Percentiles rank a stretch among this genome's conserved stretches.
Conservation (phyloP, 23 tunicate genomes). For the Halocynthia aurantium region DNA sequence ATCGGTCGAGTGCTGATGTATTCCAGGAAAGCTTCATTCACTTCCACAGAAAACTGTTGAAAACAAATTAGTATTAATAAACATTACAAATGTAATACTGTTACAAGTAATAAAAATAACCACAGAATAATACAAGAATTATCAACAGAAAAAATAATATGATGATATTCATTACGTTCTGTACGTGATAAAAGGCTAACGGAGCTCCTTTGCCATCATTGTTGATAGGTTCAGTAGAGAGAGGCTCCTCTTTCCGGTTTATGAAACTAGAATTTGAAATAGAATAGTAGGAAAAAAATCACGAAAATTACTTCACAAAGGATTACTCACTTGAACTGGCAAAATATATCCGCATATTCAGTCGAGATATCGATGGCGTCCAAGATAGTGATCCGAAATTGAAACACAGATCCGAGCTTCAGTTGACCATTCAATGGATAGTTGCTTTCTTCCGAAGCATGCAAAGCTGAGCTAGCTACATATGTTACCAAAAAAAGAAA, state of each 20-base stretch:
- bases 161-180: slow-evolving; percentile 33
- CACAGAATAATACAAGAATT: not conserved
- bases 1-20: slow-evolving; percentile 75
- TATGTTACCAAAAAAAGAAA: too few species aligned
- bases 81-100: not conserved
- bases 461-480: too few species aligned
- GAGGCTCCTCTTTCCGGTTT: slow-evolving; percentile 69
- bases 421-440: slow-evolving; percentile 15
- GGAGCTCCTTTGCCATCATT: slow-evolving; percentile 82
- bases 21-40: slow-evolving; percentile 61
- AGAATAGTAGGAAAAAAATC: too few species aligned
- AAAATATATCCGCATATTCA: slow-evolving; percentile 68
- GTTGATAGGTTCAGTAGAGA: slow-evolving; percentile 82
- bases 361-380: slow-evolving; percentile 77
- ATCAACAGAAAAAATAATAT: not conserved
- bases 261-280: slow-evolving; percentile 46
- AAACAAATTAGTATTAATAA: too few species aligned
- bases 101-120: not conserved
- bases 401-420: slow-evolving; percentile 61
- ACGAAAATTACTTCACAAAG: slow-evolving; percentile 10
- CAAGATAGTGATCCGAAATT: slow-evolving; percentile 75
- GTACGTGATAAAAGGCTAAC: slow-evolving; percentile 82
- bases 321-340: slow-evolving; percentile 80
- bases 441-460: too few species aligned
- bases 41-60: slow-evolving; percentile 55